A percentile compares a stretch with the other conserved stretches of the same genome.
These are phyloP conservation scores for Trachelus iudaicus DNA, from an alignment of 2,888 invertebrate species.

Conservation along the genomic window DNA sequence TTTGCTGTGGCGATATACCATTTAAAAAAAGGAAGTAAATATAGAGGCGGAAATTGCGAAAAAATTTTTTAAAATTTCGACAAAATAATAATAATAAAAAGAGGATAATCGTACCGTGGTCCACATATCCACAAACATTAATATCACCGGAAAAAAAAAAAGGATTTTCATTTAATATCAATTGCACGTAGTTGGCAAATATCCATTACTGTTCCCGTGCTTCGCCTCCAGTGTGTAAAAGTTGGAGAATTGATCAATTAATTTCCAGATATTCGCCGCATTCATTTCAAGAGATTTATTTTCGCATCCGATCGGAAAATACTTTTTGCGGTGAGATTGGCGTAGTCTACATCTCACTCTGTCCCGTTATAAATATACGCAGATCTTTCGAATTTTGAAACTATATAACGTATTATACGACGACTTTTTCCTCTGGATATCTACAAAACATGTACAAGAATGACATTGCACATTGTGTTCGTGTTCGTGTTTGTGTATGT, in stretches of 20 bases:
- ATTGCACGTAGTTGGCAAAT: background rate
- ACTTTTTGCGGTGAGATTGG: background rate
- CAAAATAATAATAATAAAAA: background rate
- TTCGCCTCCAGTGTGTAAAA: slow-evolving; percentile 2
- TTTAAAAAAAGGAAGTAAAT: too few species aligned
- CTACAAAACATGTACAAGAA: slow-evolving; percentile 29
- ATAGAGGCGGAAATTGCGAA: background rate
- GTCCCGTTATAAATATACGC: background rate
- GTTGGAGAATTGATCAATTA: background rate
- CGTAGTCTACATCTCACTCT: background rate
- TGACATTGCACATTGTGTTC: slow-evolving; percentile 24
- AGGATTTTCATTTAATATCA: background rate
- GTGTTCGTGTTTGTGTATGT: slow-evolving; percentile 10
- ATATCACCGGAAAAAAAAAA: background rate
- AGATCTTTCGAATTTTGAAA: background rate
- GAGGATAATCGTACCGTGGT: background rate
- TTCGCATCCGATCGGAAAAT: background rate
- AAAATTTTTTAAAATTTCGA: background rate
- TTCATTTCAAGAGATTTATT: background rate
- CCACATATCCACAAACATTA: background rate
- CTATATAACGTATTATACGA: background rate
- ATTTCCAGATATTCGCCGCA: background rate
- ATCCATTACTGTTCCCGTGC: slow-evolving; percentile 34
- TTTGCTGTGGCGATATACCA: background rate
- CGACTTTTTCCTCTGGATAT: background rate